Conservation (phyloP, 2,113 vertebrate genomes). For the Forbesichthys papilliferus region DNA sequence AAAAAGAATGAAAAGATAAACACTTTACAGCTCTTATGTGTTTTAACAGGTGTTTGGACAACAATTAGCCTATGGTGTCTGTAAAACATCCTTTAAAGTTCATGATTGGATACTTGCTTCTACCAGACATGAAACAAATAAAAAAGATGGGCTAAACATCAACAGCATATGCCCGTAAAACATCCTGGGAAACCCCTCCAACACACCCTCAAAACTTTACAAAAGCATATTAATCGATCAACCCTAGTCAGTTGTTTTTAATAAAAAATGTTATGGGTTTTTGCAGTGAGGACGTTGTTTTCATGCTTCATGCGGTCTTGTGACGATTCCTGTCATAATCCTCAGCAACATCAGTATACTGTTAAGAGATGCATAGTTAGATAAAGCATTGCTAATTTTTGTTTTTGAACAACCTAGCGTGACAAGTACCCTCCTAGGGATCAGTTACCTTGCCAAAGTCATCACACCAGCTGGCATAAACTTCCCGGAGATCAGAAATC, state of each 20-base stretch:
- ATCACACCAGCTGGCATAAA: slow-evolving; percentile 93
- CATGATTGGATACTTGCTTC: too few species aligned
- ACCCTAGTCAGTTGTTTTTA: too few species aligned
- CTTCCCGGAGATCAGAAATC: slow-evolving; percentile 88
- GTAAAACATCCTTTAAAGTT: too few species aligned
- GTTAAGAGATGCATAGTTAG: slow-evolving; percentile 51
- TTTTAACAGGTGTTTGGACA: too few species aligned
- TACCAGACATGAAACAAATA: too few species aligned
- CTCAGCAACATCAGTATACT: slow-evolving; percentile 85
- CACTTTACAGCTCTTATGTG: too few species aligned
- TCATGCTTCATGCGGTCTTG: slow-evolving; percentile 49
- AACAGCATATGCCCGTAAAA: too few species aligned
- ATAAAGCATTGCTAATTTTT: not conserved
- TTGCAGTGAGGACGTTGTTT: not conserved
- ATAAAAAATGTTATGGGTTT: not conserved
- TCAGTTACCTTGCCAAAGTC: slow-evolving; percentile 82
- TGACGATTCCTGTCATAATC: slow-evolving; percentile 72
- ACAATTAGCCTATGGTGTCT: too few species aligned
- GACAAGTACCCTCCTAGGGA: not conserved
- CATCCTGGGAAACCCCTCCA: too few species aligned
- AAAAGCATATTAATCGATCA: not conserved
- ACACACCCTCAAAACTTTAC: too few species aligned
- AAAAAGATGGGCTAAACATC: too few species aligned
- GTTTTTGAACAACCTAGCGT: not conserved
- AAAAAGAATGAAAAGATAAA: too few species aligned